Evolutionary conservation across 2,797 vertebrate genomes (phyloP), one percentile per base, ranked within the genome.

Genomic region (Agapornis canus): DNA sequence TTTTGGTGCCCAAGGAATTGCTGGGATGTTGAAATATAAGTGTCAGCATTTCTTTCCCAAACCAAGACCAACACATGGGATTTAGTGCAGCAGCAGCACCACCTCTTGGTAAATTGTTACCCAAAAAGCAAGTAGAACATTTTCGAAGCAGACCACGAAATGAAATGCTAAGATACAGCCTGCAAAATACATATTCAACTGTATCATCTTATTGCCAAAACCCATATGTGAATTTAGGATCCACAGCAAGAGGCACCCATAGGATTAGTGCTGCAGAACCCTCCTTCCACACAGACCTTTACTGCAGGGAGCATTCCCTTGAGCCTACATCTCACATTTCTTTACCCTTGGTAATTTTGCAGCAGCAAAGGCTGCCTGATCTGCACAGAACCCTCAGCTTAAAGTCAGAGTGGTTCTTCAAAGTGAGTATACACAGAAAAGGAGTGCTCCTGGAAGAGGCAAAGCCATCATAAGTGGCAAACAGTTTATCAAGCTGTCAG

Each of bases 401-500:
- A 95, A 92, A 93, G 89, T 43, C 45, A 64, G 43, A 21, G 48
- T 66, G 43, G 48, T 37, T 90, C 68, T 79, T 73, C 86, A 75
- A 89, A 91, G 31, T 51, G 19, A 82, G 11, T 75, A 32, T 42
- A 77, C 2, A 1, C 6, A 18, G 48, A 68, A 89, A 40, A 82
- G 82, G 37, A 78, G 56, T 70, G 35, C 29, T 95, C 82, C 90
- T 80, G 89, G 86, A 95, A 96, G 76, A 93, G 79, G 85, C 80
- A 79, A 92, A 95, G 93, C 79, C 92, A 93, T 90, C 0, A 0
- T 72, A 93, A 94, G 68, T 80, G 84, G 83, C 80, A 93, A 93
- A 91, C 91, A 82, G 95, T 95, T 96, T 96, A 94, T 94, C 93
- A 94, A 79, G 79, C 88, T 95, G 94, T 94, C 90, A 86, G 66